Evolutionary conservation across 2,797 vertebrate species (phyloP), one percentile per base, ranked within the genome.

Genomic region (Mionectes olivaceus): DNA sequence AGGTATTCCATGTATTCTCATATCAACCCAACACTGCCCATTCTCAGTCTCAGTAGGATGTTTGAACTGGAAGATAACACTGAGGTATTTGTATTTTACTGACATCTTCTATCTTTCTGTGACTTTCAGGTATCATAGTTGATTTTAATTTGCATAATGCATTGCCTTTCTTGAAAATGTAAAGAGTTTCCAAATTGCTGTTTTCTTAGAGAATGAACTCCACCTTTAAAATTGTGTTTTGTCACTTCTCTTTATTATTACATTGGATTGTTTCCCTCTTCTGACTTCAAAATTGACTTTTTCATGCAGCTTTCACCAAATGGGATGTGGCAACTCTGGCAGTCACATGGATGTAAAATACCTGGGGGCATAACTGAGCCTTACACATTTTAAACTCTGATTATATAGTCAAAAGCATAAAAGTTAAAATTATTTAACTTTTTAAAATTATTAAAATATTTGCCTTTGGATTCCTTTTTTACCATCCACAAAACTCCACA

Each of bases 231-330:
- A 17, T 22, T 21, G 12, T 33, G 11, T 59, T 68, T 83, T 71
- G 28, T 70, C 37, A 47, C 33, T 17, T 77, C 25, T 67, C 53
- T 60, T 65, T 56, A 8, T 82, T 78, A 41, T 57, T 64, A 49
- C 32, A 3, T 43, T 60, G 59, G 8, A 49, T 76, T 2, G 0
- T 82, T 93, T 84, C 41, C 60, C 28, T 76, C 32, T 50, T 55
- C n/a, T 82, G 32, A 35, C 64, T 87, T 89, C 75, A 89, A 21
- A 85, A 60, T 37, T 76, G 70, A 79, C 59, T 82, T 77, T 87
- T 87, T 70, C 50, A 9, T 44, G 55, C 41, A 79, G 35, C 28
- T 79, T 79, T 74, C 52, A 52, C 49, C 59, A 85, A 91, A 52
- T 1, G 8, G 35, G 68, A 64, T 76, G 55, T 83, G 39, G 55